Evolutionary conservation across 1,140 invertebrate genomes (phyloP), one percentile per base, ranked within the genome.

Genomic region (Yoshiicerus persimilis): DNA sequence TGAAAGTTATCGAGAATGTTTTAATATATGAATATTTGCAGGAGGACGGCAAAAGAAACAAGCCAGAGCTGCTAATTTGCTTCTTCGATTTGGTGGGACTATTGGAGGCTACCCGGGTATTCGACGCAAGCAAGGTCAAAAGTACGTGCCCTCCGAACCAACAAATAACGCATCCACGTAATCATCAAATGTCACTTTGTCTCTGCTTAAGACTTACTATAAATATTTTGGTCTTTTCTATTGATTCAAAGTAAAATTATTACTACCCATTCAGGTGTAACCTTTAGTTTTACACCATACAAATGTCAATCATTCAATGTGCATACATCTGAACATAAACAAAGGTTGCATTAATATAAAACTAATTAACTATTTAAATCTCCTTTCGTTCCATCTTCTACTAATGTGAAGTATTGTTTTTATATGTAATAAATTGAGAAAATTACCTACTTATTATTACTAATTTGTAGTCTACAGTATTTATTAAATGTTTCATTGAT

Each of bases 121-220:
- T 47, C 87, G 87, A 87, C 75, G 77, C 41, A 87, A 87, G 41
- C 87, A 75, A 83, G 77, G 77, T 38, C 77, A 83, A 34, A 83
- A 83, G 77, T 83, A 83, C 36, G 77, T 83, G 34, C 77, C 77
- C 41, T 56, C 56, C 13, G 38, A 77, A 39, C 87, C 87, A 87
- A 13, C 20, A 20, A 47, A n/a, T n/a, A n/a, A 39, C 32, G 32
- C 13, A 25, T 62, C 38, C 27, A 27, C 39, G 38, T 86, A 86
- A 34, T n/a, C 13, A 47, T 41, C 30, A 38, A 25, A 13, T 36
- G 6, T 84, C 39, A n/a, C n/a, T n/a, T 11, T 38, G 80, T 47
- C 23, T 39, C 39, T 84, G 23, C 30, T 70, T 70, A 56, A 34
- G n/a, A 34, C 13, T 56, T 30, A n/a, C 9, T 34, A 86, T 56